phyloP scores from a whole-genome alignment of 2,888 invertebrate species.

The Netelia virgata region DNA sequence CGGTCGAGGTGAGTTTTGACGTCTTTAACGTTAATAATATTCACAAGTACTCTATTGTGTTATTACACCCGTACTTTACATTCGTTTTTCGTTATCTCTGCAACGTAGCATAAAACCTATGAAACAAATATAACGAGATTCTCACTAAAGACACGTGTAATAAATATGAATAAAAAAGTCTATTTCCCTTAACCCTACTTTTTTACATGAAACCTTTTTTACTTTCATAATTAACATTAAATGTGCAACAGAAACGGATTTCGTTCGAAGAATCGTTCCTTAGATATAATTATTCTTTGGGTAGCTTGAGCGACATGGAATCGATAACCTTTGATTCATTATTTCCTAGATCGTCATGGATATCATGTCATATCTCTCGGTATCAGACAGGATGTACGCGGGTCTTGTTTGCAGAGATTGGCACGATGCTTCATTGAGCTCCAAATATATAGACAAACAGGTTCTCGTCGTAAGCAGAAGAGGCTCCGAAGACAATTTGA shows the following conservation, averaged over 20 bases:
- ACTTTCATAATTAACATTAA: too few relatives aligned
- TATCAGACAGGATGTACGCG: constrained; percentile 89
- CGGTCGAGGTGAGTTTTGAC: constrained; percentile 72
- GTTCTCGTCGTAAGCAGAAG: constrained; percentile 86
- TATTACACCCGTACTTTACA: neutral
- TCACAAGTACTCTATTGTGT: neutral
- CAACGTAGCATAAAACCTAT: neutral
- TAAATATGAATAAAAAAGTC: too few relatives aligned
- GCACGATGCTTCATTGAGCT: constrained; percentile 89
- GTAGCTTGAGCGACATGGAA: too few relatives aligned
- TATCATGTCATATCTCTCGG: constrained; percentile 88
- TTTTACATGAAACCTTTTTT: too few relatives aligned
- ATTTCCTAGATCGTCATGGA: constrained; percentile 87
- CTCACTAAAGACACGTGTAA: too few relatives aligned
- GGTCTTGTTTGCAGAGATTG: constrained; percentile 89
- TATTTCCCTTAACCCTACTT: too few relatives aligned
- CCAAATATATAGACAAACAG: constrained; percentile 87
- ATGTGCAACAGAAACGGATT: too few relatives aligned
- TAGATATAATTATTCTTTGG: too few relatives aligned
- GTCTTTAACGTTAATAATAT: neutral
- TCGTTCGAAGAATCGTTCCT: too few relatives aligned
- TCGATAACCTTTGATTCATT: neutral
- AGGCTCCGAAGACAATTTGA: constrained; percentile 83
- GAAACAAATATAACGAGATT: neutral
- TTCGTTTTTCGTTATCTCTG: neutral